These are phyloP conservation scores for Clitarchus hookeri DNA, from an alignment of 2,888 invertebrate species.

Conservation along the genomic window DNA sequence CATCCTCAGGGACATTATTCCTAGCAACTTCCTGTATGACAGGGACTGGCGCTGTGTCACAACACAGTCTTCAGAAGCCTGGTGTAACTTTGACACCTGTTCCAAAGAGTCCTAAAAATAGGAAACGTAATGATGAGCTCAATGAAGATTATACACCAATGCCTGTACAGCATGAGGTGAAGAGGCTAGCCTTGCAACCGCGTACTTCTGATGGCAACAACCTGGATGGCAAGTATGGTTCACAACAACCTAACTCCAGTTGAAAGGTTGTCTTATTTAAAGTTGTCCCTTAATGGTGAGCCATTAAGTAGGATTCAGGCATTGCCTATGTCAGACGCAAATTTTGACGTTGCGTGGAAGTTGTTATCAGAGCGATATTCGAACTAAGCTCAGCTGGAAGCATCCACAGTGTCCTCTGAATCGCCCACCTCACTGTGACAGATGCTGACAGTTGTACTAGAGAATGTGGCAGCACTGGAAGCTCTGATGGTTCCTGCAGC, in stretches of 20 bases:
- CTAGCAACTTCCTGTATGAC: conserved; percentile 88
- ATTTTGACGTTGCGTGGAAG: too few species aligned
- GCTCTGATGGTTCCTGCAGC: too few species aligned
- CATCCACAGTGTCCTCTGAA: too few species aligned
- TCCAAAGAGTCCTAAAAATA: conserved; percentile 18
- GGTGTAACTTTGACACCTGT: neutral
- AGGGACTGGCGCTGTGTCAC: conserved; percentile 72
- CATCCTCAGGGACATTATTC: conserved; percentile 90
- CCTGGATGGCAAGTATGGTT: neutral
- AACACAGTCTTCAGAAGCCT: conserved; percentile 28
- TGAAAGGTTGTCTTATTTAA: too few species aligned
- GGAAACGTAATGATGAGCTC: conserved; percentile 28
- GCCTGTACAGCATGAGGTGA: neutral
- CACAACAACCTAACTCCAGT: neutral
- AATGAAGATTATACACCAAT: neutral
- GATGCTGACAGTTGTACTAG: too few species aligned
- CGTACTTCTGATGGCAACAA: conserved; percentile 25
- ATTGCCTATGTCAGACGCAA: too few species aligned
- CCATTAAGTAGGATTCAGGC: too few species aligned
- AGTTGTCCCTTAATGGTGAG: too few species aligned
- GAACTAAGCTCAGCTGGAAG: too few species aligned
- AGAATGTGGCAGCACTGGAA: too few species aligned
- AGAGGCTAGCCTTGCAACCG: conserved; percentile 35
- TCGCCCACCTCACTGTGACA: too few species aligned
- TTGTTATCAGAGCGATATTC: too few species aligned